A percentile compares a stretch with the other conserved stretches of the same genome.
Conservation (phyloP, 2,888 invertebrate species). For the Formica aserva region DNA sequence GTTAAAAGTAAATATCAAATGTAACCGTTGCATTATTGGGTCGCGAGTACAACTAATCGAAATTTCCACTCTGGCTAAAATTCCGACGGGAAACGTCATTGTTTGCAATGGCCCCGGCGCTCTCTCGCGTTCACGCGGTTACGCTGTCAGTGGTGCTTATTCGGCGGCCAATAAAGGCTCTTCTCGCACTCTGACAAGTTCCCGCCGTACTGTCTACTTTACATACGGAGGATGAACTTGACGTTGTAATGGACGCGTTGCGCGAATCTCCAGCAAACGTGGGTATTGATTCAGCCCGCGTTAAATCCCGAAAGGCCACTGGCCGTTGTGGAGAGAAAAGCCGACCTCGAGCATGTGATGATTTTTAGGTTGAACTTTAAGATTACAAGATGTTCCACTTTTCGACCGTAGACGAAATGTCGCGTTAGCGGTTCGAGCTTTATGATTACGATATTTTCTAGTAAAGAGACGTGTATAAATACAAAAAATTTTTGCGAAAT, state of each 20-base stretch:
- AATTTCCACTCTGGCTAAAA: slow-evolving; percentile 38
- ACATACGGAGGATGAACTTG: slow-evolving; percentile 51
- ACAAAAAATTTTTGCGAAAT: background rate
- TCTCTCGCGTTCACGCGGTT: slow-evolving; percentile 25
- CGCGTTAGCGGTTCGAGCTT: background rate
- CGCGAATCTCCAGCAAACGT: slow-evolving; percentile 31
- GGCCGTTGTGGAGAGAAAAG: background rate
- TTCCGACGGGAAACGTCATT: slow-evolving; percentile 38
- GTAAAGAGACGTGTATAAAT: background rate
- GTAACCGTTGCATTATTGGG: slow-evolving; percentile 1
- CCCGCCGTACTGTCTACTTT: slow-evolving; percentile 37
- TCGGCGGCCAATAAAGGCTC: slow-evolving; percentile 45
- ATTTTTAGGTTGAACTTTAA: slow-evolving; percentile 27
- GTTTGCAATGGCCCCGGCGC: slow-evolving; percentile 17
- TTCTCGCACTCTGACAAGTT: slow-evolving; percentile 24
- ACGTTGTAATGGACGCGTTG: slow-evolving; percentile 52
- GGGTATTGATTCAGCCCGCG: slow-evolving; percentile 31
- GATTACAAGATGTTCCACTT: background rate
- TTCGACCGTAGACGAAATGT: background rate
- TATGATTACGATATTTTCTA: background rate
- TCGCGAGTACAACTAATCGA: background rate
- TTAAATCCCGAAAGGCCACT: slow-evolving; percentile 29
- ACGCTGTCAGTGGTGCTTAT: slow-evolving; percentile 14
- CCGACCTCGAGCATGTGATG: background rate
- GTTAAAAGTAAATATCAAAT: background rate